Base-by-base conservation (phyloP, 2,797 vertebrate genomes). In the Lacerta viridis region DNA sequence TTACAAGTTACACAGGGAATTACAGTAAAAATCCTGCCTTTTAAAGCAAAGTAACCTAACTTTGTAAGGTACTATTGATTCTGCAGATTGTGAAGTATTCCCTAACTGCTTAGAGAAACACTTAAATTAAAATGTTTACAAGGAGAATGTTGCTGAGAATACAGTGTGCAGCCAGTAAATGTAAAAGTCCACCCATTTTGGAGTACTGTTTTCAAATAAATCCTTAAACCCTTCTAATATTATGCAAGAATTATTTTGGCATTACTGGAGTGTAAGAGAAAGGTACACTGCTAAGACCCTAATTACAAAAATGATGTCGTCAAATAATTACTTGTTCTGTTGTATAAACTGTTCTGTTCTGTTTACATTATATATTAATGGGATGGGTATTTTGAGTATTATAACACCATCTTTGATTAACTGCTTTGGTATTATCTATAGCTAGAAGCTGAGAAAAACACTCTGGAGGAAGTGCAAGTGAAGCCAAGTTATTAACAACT, bases 331-430 rank as follows among this genome's bases (percentile, higher is more conserved):
- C 84, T 83, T 88, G 84, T 90, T 92, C 87, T 79, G 83, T 81
- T 90, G 64, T 90, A 90, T 76, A 90, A 87, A 84, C 85, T 64
- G 85, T 88, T 59, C 83, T 91, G 77, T 90, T 77, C 85, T 91
- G 46, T 87, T 89, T 87, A 93, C 92, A 93, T 43, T 74, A 89
- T 85, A 81, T 91, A 84, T 87, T 91, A 90, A 94, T 88, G 86
- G 87, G 90, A 90, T 83, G 17, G 66, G 36, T 79, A 90, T 86
- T 89, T 89, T 64, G 66, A 92, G 83, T 83, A 93, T 90, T 85
- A 75, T 50, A 90, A 85, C 87, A 94, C 89, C 86, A 86, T 90
- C 66, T 41, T 92, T 91, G 83, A 85, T 50, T 92, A 86, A 76
- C 59, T 81, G 77, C 80, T 87, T 94, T 89, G 87, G 93, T 93